phyloP scores from a whole-genome alignment of 1,140 invertebrate genomes.

The Leptinotarsa lineolata region DNA sequence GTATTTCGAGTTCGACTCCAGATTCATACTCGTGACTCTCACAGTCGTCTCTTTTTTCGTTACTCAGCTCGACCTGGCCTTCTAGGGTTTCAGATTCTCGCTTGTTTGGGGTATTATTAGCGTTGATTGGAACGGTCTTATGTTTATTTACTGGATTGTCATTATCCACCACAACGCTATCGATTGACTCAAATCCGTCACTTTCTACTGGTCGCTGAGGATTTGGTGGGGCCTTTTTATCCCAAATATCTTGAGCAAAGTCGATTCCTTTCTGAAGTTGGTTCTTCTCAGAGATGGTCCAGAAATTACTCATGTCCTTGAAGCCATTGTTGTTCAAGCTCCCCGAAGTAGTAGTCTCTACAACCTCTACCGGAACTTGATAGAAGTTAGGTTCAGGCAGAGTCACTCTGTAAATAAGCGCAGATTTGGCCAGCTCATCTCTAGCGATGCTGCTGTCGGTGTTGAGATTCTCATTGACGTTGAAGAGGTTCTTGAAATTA shows the following conservation, averaged over 20 bases:
- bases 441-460: constrained; percentile 18
- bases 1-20: too few species aligned
- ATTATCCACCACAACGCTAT: constrained; percentile 14
- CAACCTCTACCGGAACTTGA: neutral
- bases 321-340: constrained; percentile 13
- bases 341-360: neutral
- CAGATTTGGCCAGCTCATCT: neutral
- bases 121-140: neutral
- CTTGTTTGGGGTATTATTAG: neutral
- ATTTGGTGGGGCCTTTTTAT: neutral
- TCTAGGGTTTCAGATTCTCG: constrained; percentile 3
- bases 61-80: neutral
- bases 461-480: constrained; percentile 19
- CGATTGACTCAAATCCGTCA: constrained; percentile 9
- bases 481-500: constrained; percentile 23
- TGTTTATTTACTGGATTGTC: neutral
- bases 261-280: constrained; percentile 22
- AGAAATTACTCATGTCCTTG: constrained; percentile 23
- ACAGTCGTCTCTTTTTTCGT: neutral
- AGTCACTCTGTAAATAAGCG: neutral
- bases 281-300: constrained; percentile 19
- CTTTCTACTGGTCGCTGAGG: neutral
- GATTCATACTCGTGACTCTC: too few species aligned
- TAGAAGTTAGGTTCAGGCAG: neutral
- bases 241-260: neutral